Conservation (phyloP, 1,140 invertebrate genomes). For the Rhagoletis pomonella region DNA sequence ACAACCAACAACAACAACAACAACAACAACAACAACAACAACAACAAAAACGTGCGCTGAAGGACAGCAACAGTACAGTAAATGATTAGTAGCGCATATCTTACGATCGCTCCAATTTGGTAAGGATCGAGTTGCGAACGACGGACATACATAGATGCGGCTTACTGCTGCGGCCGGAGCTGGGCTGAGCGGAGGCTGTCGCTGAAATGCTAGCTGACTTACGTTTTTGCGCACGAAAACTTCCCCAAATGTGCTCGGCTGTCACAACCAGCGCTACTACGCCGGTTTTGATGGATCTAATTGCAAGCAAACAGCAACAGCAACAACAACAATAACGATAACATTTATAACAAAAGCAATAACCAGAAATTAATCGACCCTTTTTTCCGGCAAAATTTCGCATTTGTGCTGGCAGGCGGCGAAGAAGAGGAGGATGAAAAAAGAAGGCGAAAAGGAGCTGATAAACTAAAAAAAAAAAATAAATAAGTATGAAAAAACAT, state of each 20-base stretch:
- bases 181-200: not conserved
- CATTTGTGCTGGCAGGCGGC: slow-evolving; percentile 5
- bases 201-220: not conserved
- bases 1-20: not conserved
- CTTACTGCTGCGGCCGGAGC: not conserved
- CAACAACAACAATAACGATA: slow-evolving; percentile 7
- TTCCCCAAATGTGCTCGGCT: not conserved
- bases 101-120: slow-evolving; percentile 28
- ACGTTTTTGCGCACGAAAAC: not conserved
- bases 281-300: slow-evolving; percentile 16
- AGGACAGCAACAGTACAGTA: not conserved
- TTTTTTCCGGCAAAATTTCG: slow-evolving; percentile 25
- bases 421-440: not conserved
- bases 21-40: slow-evolving; percentile 19
- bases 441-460: not conserved
- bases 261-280: not conserved
- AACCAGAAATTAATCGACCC: slow-evolving; percentile 41
- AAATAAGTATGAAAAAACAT: not conserved
- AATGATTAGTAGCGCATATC: not conserved
- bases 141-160: not conserved
- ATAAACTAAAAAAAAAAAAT: no score
- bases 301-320: slow-evolving; percentile 33
- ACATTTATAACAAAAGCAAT: slow-evolving; percentile 18
- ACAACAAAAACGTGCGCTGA: not conserved
- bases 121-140: slow-evolving; percentile 35